Percentiles rank a stretch among this genome's conserved stretches.
Evolutionary conservation across 1,140 invertebrate genomes (phyloP).

Genomic region (Microvelia longipes): DNA sequence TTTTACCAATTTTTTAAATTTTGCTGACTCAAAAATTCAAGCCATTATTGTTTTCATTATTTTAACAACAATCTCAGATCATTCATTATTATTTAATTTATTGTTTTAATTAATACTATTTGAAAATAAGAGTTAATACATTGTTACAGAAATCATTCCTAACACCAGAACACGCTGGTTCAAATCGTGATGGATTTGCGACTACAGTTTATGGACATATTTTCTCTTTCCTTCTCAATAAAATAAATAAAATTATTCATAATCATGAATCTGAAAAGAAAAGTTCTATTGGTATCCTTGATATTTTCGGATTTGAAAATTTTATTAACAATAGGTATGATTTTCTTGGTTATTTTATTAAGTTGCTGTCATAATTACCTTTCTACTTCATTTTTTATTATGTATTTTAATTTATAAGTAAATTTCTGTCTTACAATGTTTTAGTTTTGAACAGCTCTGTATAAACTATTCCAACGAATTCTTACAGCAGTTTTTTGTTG

Average conservation of each 20-base stretch:
- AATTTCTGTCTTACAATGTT: neutral
- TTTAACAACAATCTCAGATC: too few relatives aligned
- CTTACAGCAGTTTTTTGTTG: conserved; percentile 91
- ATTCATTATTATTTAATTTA: too few relatives aligned
- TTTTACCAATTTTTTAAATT: too few relatives aligned
- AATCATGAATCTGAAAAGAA: conserved; percentile 42
- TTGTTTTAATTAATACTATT: too few relatives aligned
- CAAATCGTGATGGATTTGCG: conserved; percentile 80
- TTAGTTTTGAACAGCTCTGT: conserved; percentile 90
- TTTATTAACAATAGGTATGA: conserved; percentile 52
- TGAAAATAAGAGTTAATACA: too few relatives aligned
- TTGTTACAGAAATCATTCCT: conserved; percentile 35
- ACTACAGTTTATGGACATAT: conserved; percentile 84
- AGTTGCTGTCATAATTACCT: too few relatives aligned
- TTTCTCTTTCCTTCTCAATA: conserved; percentile 78
- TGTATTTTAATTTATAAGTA: neutral
- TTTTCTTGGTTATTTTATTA: too few relatives aligned
- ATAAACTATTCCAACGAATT: conserved; percentile 97
- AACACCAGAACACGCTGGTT: conserved; percentile 51
- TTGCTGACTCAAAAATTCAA: too few relatives aligned
- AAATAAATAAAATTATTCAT: conserved; percentile 78
- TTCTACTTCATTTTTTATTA: neutral
- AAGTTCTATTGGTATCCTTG: conserved; percentile 74
- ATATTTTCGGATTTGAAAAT: conserved; percentile 96
- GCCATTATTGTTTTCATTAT: too few relatives aligned